Percentiles rank a stretch among this genome's conserved stretches.
Conservation (phyloP, 2,888 invertebrate genomes). For the Stictocephala bisonia region DNA sequence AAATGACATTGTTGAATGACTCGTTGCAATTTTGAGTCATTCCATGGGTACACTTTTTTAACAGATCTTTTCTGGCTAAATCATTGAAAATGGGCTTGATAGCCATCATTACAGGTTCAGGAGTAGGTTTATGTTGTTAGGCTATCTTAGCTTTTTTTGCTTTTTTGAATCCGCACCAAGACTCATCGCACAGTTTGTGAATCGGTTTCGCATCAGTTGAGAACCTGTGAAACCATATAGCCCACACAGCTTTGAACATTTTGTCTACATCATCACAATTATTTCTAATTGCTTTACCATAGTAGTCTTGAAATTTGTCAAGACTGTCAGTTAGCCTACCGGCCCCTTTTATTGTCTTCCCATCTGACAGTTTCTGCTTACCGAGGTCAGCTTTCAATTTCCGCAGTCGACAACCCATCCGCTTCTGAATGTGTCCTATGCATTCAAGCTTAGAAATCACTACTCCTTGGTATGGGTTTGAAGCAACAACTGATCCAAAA, state of each 20-base stretch:
- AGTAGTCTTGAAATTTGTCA: slow-evolving; percentile 22
- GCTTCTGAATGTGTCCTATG: slow-evolving; percentile 16
- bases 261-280: slow-evolving; percentile 13
- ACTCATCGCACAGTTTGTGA: slow-evolving; percentile 4
- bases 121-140: slow-evolving; percentile 11
- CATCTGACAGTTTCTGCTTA: slow-evolving; percentile 16
- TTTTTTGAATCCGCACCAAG: slow-evolving; percentile 8
- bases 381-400: neutral
- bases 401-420: slow-evolving; percentile 16
- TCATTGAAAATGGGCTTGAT: slow-evolving; percentile 30
- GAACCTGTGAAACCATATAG: slow-evolving; percentile 19
- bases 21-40: slow-evolving; percentile 32
- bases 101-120: slow-evolving; percentile 29
- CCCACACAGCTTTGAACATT: slow-evolving; percentile 24
- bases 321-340: slow-evolving; percentile 29
- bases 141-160: slow-evolving; percentile 5
- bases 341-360: slow-evolving; percentile 30
- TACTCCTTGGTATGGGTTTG: slow-evolving; percentile 25
- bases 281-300: slow-evolving; percentile 32
- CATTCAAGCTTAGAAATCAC: slow-evolving; percentile 29
- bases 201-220: slow-evolving; percentile 7
- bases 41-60: slow-evolving; percentile 17
- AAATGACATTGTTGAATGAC: slow-evolving; percentile 28
- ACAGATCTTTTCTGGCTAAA: slow-evolving; percentile 6
- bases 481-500: slow-evolving; percentile 1